phyloP scores from a whole-genome alignment of 2,888 invertebrate species.

The Archips crataeganus region DNA sequence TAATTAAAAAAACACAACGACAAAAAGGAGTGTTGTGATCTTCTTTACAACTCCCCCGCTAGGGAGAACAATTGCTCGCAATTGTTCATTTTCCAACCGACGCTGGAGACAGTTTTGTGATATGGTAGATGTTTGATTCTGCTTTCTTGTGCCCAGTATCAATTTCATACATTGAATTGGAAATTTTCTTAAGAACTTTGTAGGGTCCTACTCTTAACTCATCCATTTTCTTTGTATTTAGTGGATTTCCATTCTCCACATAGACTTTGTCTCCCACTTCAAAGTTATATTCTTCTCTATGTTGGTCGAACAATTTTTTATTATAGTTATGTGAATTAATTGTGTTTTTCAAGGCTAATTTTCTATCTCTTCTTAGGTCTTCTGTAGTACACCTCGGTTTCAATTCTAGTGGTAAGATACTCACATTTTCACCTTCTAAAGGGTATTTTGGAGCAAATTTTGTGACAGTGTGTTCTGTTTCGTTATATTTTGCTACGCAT shows the following conservation, averaged over 20 bases:
- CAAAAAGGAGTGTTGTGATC: too few relatives aligned
- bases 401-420: slow-evolving; percentile 45
- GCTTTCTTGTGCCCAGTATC: background rate
- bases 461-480: slow-evolving; percentile 54
- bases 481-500: slow-evolving; percentile 53
- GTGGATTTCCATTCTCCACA: background rate
- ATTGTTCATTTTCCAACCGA: too few relatives aligned
- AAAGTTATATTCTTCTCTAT: background rate
- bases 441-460: slow-evolving; percentile 52
- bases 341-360: slow-evolving; percentile 5
- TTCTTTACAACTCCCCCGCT: background rate
- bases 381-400: background rate
- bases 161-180: background rate
- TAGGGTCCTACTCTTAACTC: background rate
- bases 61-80: background rate
- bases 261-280: background rate
- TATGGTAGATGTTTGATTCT: background rate
- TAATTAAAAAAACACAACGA: background rate
- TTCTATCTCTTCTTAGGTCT: background rate
- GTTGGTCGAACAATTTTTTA: background rate
- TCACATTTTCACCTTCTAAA: slow-evolving; percentile 49
- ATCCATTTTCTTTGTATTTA: background rate
- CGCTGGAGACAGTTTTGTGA: background rate
- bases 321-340: background rate
- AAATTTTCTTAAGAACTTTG: background rate